Evolutionary conservation across 2,113 vertebrate species (phyloP), one percentile per base, ranked within the genome.

Genomic region (Hymenochirus boettgeri): DNA sequence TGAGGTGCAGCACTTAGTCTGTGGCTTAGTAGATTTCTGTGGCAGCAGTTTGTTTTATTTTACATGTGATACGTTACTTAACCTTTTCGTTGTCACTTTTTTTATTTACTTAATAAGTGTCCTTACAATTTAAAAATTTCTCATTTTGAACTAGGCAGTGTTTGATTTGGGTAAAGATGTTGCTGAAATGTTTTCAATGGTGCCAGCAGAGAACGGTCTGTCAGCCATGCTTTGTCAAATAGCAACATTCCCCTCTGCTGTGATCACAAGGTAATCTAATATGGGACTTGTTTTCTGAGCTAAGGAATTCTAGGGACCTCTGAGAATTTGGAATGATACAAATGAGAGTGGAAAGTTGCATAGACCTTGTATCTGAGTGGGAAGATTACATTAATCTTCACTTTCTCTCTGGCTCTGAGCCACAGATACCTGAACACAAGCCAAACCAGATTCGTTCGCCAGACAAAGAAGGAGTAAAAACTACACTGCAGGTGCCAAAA

Each of bases 311-410:
- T 52, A 69, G 57, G 23, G 57, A 58, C 65, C 65, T 60, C 48
- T 45, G 65, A 60, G 65, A 69, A 60, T 69, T 59, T 45, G 65
- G 56, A 60, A 69, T 53, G 47, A 60, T 33, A 53, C 56, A 69
- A 60, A 60, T 69, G 65, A 69, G 65, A 45, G 35, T 69, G 59
- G 52, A 60, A 60, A 53, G 56, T 69, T 24, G 47, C 65, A 33
- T 48, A 53, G 65, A 60, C 47, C 65, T 60, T 69, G 35, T 53
- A 69, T 69, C 56, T 52, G 57, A 60, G 48, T 45, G 23, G 56
- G 65, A 69, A 69, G 65, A 69, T 69, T 60, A 60, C 47, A 69
- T 60, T 69, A 69, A 69, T 69, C 56, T 69, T 69, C 58, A 59
- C 47, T 69, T 47, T 59, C 56, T 69, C 65, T 2, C 18, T 69